Evolutionary conservation across 2,797 vertebrate species (phyloP).

Genomic region (Xerus rutilus): DNA sequence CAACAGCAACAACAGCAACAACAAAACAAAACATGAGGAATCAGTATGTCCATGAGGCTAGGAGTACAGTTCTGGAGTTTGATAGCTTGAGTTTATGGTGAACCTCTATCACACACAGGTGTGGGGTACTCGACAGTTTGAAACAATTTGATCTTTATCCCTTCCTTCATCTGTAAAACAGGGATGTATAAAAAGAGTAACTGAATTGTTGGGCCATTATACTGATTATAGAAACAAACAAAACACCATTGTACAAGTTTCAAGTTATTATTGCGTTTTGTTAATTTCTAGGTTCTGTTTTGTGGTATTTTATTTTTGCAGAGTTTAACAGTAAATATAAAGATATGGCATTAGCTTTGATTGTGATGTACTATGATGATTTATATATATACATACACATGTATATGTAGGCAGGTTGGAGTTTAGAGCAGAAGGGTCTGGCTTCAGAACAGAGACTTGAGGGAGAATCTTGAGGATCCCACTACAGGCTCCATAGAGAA

Average conservation of each 20-base stretch:
- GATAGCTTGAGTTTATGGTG: background rate
- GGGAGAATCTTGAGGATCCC: background rate
- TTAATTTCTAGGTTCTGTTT: background rate
- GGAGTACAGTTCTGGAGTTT: background rate
- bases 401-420: too few relatives aligned
- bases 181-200: background rate
- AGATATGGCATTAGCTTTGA: background rate
- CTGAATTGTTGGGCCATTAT: background rate
- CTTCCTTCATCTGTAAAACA: background rate
- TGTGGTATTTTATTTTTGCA: constrained; percentile 5
- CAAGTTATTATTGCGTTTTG: background rate
- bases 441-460: background rate
- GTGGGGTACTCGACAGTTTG: background rate
- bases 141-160: background rate
- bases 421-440: background rate
- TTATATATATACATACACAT: background rate
- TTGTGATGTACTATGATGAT: background rate
- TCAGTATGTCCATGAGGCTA: background rate
- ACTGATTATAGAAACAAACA: background rate
- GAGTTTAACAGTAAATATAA: constrained; percentile 10
- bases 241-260: background rate
- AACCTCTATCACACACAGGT: background rate
- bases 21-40: background rate
- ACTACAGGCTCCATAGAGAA: background rate
- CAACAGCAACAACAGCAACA: too few relatives aligned